A percentile compares a stretch with the other conserved stretches of the same genome.
Evolutionary conservation across 2,113 vertebrate genomes (phyloP).

Genomic region (Nothobranchius kuhntae): DNA sequence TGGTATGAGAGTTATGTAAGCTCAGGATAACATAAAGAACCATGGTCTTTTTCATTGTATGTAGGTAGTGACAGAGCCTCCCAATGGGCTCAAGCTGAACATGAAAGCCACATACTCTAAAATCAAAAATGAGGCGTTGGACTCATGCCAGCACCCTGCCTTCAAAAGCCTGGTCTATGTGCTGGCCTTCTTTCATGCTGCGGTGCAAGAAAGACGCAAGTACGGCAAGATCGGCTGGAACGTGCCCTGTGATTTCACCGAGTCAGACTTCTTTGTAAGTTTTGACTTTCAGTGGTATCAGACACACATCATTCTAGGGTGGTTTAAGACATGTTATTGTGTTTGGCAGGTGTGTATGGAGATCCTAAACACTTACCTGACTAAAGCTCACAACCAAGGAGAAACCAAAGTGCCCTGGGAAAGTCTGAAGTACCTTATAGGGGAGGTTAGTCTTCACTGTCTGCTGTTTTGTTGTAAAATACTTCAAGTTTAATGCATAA

Average conservation of each 20-base stretch:
- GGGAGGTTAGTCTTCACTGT: slow-evolving; percentile 83
- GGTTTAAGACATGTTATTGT: slow-evolving; percentile 2
- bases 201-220: slow-evolving; percentile 94
- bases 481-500: background rate
- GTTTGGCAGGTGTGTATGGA: slow-evolving; percentile 92
- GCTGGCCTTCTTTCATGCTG: slow-evolving; percentile 94
- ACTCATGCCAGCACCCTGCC: slow-evolving; percentile 84
- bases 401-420: slow-evolving; percentile 90
- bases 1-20: no score
- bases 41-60: slow-evolving; percentile 9
- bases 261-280: slow-evolving; percentile 93
- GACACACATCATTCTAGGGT: background rate
- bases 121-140: slow-evolving; percentile 82
- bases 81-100: slow-evolving; percentile 93
- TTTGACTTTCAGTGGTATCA: background rate
- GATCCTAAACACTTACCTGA: slow-evolving; percentile 91
- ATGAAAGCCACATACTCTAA: slow-evolving; percentile 93
- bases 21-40: background rate
- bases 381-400: slow-evolving; percentile 85
- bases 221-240: slow-evolving; percentile 99
- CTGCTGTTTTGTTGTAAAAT: background rate
- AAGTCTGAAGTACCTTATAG: slow-evolving; percentile 94
- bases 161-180: slow-evolving; percentile 90
- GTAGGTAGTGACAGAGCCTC: slow-evolving; percentile 95
- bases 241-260: slow-evolving; percentile 91